A percentile compares a stretch with the other conserved stretches of the same genome.
Evolutionary conservation across 2,797 vertebrate species (phyloP).

Genomic region (Sebastes glaucus): DNA sequence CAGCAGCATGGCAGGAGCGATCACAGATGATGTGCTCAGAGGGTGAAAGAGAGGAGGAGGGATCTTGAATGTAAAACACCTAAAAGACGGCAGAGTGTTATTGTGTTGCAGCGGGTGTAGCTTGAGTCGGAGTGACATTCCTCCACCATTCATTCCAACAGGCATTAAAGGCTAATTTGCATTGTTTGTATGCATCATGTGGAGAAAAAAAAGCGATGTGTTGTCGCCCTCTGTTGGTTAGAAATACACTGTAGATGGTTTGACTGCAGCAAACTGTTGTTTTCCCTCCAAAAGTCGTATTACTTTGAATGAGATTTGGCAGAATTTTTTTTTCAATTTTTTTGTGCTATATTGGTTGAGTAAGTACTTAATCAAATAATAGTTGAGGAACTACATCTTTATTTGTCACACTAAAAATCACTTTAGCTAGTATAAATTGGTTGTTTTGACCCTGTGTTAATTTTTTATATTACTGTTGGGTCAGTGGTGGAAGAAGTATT

Average conservation of each 20-base stretch:
- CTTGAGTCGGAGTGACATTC: conserved; percentile 24
- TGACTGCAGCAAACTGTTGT: not conserved
- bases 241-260: not conserved
- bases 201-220: not conserved
- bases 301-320: not conserved
- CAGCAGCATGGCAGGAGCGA: conserved; percentile 36
- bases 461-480: not conserved
- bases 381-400: not conserved
- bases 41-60: conserved; percentile 27
- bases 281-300: conserved; percentile 18
- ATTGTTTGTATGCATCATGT: not conserved
- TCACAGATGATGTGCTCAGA: conserved; percentile 54
- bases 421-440: not conserved
- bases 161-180: conserved; percentile 25
- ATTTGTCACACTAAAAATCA: not conserved
- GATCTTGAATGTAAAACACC: conserved; percentile 52
- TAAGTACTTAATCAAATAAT: not conserved
- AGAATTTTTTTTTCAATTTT: not conserved
- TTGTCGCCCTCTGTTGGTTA: conserved; percentile 71
- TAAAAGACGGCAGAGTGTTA: conserved; percentile 11
- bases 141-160: conserved; percentile 31
- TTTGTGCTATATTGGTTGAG: not conserved
- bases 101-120: conserved; percentile 26
- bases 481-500: not conserved
- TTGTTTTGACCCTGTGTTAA: not conserved